These are phyloP conservation scores for Phocoena sinus DNA, from an alignment of 2,113 vertebrate species.

Conservation along the genomic window DNA sequence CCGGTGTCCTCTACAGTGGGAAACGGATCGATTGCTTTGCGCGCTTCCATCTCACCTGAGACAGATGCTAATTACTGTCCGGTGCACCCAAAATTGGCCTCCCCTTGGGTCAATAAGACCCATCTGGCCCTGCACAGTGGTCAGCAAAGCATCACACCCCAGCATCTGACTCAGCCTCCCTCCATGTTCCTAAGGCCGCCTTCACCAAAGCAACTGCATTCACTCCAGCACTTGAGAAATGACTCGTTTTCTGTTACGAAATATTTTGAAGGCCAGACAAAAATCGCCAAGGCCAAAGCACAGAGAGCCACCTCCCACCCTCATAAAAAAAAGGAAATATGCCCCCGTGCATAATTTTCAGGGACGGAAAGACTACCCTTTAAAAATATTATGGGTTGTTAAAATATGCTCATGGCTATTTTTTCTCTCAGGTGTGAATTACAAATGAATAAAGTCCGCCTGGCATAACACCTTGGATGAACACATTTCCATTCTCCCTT, in stretches of 20 bases:
- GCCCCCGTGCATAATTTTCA: background rate
- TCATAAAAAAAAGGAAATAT: constrained; percentile 31
- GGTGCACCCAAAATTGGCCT: background rate
- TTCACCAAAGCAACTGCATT: constrained; percentile 55
- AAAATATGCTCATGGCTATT: constrained; percentile 53
- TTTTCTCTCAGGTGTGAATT: constrained; percentile 58
- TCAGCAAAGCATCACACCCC: background rate
- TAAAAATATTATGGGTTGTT: constrained; percentile 59
- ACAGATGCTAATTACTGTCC: constrained; percentile 43
- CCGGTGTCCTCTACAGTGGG: background rate
- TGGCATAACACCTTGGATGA: constrained; percentile 46
- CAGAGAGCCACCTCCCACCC: background rate
- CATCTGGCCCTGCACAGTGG: background rate
- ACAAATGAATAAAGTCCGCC: constrained; percentile 66
- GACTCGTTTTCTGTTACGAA: constrained; percentile 44
- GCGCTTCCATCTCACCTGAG: constrained; percentile 17
- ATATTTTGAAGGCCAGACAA: constrained; percentile 38
- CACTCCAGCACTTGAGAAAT: constrained; percentile 39
- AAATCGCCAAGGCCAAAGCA: background rate
- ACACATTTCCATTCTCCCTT: constrained; percentile 51
- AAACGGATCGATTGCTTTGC: constrained; percentile 9
- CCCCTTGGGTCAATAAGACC: constrained; percentile 29
- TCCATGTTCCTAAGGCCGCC: constrained; percentile 39
- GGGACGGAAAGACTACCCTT: constrained; percentile 12
- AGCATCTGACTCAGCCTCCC: constrained; percentile 35